Percentiles rank a stretch among this genome's conserved stretches.
Evolutionary conservation across 2,888 invertebrate species (phyloP).

Genomic region (Loripinus fragilis): DNA sequence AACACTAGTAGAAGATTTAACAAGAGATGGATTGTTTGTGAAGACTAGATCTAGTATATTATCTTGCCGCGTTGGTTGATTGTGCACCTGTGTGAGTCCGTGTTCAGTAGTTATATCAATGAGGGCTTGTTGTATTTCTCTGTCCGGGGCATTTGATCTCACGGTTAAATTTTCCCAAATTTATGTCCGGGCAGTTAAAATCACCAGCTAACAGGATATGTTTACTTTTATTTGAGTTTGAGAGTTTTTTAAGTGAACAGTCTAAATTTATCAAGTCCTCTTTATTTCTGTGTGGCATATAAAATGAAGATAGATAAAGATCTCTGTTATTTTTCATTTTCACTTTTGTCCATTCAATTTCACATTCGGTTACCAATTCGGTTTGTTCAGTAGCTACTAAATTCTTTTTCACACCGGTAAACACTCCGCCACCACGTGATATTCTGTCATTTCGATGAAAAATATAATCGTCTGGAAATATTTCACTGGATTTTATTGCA

Average conservation of each 20-base stretch:
- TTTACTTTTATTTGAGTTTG: neutral
- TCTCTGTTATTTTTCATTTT: constrained; percentile 2
- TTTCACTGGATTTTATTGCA: constrained; percentile 18
- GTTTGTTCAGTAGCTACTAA: constrained; percentile 1
- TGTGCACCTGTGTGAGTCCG: constrained; percentile 21
- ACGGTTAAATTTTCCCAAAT: neutral
- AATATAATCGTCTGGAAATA: constrained; percentile 11
- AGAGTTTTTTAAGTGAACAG: neutral
- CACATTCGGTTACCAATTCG: neutral
- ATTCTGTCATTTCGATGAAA: constrained; percentile 27
- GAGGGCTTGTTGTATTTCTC: constrained; percentile 6
- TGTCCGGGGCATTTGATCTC: neutral
- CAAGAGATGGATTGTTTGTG: constrained; percentile 21
- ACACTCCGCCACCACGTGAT: constrained; percentile 1
- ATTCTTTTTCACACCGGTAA: constrained; percentile 1
- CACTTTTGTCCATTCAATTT: neutral
- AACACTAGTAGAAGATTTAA: constrained; percentile 21
- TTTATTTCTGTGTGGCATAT: constrained; percentile 1
- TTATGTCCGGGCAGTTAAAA: constrained; percentile 7
- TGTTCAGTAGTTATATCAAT: constrained; percentile 14
- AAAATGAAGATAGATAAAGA: neutral
- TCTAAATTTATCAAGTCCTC: neutral
- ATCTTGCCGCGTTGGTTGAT: constrained; percentile 12
- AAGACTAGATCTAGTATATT: constrained; percentile 28
- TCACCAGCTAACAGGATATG: constrained; percentile 6